Conservation (phyloP, 37 sponge, comb jelly and placozoan species). For the Trichoplax adhaerens region DNA sequence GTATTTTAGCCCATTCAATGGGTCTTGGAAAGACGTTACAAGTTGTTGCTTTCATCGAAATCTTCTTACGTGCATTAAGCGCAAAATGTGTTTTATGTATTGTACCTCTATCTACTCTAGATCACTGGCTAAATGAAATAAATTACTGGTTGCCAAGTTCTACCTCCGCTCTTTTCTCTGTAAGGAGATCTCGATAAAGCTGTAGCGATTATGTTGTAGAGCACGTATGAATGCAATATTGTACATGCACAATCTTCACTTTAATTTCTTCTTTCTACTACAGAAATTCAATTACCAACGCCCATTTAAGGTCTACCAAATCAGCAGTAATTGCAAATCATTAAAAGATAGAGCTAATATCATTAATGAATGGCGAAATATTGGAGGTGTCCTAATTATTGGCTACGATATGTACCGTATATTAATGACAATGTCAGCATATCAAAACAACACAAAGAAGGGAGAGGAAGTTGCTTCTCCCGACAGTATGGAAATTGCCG, state of each 20-base stretch:
- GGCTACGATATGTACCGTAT: constrained; percentile 84
- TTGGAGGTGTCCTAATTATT: constrained; percentile 82
- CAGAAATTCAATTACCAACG: no score
- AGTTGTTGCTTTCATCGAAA: constrained; percentile 66
- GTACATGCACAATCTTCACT: no score
- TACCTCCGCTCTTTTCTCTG: constrained; percentile 3
- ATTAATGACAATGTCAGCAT: constrained; percentile 9
- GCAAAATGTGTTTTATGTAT: constrained; percentile 59
- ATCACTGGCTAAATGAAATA: constrained; percentile 87
- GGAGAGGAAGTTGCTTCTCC: not conserved
- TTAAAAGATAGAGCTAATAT: constrained; percentile 53
- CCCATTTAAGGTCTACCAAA: no score
- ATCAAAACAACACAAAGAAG: no score
- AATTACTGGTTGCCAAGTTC: constrained; percentile 73
- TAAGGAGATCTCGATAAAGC: no score
- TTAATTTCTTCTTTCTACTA: no score
- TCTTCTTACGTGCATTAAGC: constrained; percentile 59
- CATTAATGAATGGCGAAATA: constrained; percentile 37
- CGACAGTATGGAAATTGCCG: no score
- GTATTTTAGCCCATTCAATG: constrained; percentile 97
- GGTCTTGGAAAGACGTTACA: constrained; percentile 97
- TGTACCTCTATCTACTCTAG: constrained; percentile 89
- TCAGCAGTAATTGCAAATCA: not conserved
- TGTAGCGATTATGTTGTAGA: no score
- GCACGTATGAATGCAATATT: no score